Conservation (phyloP, 2,113 vertebrate genomes). For the Dascyllus trimaculatus region DNA sequence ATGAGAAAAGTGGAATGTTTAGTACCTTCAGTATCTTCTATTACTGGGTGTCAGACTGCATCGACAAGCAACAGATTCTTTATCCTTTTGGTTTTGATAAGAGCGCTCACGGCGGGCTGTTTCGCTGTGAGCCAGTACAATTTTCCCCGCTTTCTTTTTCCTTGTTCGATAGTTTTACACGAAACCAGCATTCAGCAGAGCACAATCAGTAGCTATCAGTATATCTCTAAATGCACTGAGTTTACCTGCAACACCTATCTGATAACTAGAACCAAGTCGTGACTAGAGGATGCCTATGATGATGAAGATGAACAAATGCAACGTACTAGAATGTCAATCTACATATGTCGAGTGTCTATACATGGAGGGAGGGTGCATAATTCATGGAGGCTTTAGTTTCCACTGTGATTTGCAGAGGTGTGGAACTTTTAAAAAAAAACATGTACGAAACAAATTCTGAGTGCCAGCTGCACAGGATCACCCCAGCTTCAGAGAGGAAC, state of each 20-base stretch:
- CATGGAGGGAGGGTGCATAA: conserved; percentile 52
- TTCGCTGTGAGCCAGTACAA: conserved; percentile 41
- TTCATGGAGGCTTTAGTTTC: conserved; percentile 21
- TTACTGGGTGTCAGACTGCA: conserved; percentile 74
- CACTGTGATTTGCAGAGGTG: conserved; percentile 35
- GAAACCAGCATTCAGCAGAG: conserved; percentile 68
- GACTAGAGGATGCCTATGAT: conserved; percentile 64
- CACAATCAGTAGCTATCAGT: conserved; percentile 71
- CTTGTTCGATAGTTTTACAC: conserved; percentile 40
- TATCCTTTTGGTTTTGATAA: conserved; percentile 49
- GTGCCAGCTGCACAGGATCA: conserved; percentile 28
- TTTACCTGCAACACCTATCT: conserved; percentile 73
- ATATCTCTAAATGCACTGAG: conserved; percentile 62
- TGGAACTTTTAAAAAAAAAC: conserved; percentile 12
- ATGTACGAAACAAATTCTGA: conserved; percentile 14
- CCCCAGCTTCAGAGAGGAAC: conserved; percentile 43
- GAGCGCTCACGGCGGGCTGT: conserved; percentile 40
- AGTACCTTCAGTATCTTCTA: conserved; percentile 71
- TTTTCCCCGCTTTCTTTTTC: conserved; percentile 12
- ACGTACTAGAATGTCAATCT: conserved; percentile 71
- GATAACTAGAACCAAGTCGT: conserved; percentile 68
- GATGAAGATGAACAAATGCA: conserved; percentile 65
- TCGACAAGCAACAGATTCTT: conserved; percentile 71
- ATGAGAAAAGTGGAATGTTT: conserved; percentile 80
- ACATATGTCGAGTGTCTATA: conserved; percentile 73